Evolutionary conservation across 2,888 invertebrate genomes (phyloP), one percentile per base, ranked within the genome.

Genomic region (Fragum whitleyi): DNA sequence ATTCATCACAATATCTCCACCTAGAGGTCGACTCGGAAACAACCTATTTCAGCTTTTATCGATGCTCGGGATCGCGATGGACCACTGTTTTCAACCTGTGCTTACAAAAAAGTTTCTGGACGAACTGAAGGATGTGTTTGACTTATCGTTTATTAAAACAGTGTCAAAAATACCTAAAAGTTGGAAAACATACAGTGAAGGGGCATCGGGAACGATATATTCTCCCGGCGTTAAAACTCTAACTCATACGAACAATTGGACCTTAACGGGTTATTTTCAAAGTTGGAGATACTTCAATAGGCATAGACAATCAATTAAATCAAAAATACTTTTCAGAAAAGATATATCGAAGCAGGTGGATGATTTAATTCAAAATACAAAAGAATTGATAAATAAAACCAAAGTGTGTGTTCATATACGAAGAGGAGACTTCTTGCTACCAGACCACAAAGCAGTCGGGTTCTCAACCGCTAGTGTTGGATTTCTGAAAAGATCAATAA

Each of bases 241-340:
- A 16, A 9, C 7, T 19, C 61, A 61, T 32, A 26, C 0, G 5
- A 61, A 61, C 26, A 61, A 61, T n/a, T 61, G 61, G 61, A 32
- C 61, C 16, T 61, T 61, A n/a, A 9, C 14, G 29, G 61, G 61
- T 11, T 61, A 61, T 19, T 61, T 61, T 32, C 61, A 61, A 32
- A 61, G 61, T 19, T 61, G 61, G 61, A 14, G 61, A n/a, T 61
- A 61, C 28, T 61, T 61, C 32, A 32, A 61, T 21, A 61, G 32
- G n/a, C 14, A 61, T 29, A 61, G 19, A 29, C 28, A 61, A 19
- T 29, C 14, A 19, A 61, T 61, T 2, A 29, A n/a, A 16, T 61
- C 61, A 16, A n/a, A 29, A 9, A 19, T 61, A 32, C 29, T 2
- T 19, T 61, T 61, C 32, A 61, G 32, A n/a, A n/a, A 16, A 32